Conservation (phyloP, 2,113 vertebrate species). For the Dasypus novemcinctus region DNA sequence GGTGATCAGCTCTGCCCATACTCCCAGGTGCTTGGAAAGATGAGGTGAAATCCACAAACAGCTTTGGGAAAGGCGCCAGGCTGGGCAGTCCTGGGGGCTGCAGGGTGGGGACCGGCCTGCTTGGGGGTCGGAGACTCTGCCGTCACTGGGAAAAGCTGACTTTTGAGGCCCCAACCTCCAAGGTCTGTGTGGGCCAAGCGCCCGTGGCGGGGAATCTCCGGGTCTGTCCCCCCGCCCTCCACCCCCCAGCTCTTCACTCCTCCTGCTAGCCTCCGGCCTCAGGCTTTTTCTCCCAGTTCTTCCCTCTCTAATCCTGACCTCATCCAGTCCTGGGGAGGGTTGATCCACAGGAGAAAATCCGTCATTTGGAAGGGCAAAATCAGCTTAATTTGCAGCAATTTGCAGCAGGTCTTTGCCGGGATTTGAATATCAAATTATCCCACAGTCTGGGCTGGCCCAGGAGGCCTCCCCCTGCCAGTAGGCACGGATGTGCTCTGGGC, state of each 20-base stretch:
- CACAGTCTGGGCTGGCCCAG: slow-evolving; percentile 71
- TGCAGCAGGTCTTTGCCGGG: slow-evolving; percentile 86
- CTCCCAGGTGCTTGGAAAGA: not conserved
- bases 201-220: not conserved
- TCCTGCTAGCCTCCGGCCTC: not conserved
- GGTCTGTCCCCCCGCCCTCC: not conserved
- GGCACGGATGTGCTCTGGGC: slow-evolving; percentile 73
- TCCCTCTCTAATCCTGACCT: slow-evolving; percentile 87
- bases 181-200: not conserved
- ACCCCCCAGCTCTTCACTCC: not conserved
- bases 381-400: slow-evolving; percentile 91
- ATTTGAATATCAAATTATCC: slow-evolving; percentile 91
- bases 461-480: slow-evolving; percentile 70
- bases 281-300: slow-evolving; percentile 73
- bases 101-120: not conserved
- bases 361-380: slow-evolving; percentile 87
- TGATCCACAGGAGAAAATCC: slow-evolving; percentile 89
- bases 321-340: slow-evolving; percentile 86
- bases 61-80: not conserved
- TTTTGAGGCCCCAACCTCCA: not conserved
- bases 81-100: not conserved
- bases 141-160: not conserved
- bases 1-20: not conserved
- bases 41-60: not conserved
- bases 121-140: not conserved